These are phyloP conservation scores for Amblyopsis rosae DNA, from an alignment of 2,113 vertebrate species.

Conservation along the genomic window DNA sequence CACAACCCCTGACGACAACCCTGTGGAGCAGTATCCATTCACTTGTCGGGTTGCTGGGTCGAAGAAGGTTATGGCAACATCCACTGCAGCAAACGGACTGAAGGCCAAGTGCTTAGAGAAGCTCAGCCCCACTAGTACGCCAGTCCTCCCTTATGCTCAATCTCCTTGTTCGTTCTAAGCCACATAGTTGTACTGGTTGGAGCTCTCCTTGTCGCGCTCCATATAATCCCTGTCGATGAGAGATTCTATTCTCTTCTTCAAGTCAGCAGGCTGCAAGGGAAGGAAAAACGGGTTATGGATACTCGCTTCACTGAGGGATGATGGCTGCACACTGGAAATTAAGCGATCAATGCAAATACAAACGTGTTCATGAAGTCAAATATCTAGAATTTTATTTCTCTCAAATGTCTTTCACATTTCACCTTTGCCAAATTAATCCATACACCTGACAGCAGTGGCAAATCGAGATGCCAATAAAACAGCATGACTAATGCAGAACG, in stretches of 20 bases:
- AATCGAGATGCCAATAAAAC: too few relatives aligned
- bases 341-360: too few relatives aligned
- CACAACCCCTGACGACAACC: constrained; percentile 80
- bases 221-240: constrained; percentile 99
- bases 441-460: too few relatives aligned
- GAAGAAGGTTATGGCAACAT: constrained; percentile 84
- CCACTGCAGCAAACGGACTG: constrained; percentile 80
- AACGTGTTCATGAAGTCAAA: too few relatives aligned
- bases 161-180: constrained; percentile 78
- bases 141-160: constrained; percentile 57
- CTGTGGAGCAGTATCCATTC: constrained; percentile 86
- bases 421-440: too few relatives aligned
- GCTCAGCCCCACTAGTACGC: constrained; percentile 75
- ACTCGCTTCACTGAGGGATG: neutral
- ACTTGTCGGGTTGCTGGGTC: constrained; percentile 83
- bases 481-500: too few relatives aligned
- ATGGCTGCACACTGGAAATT: constrained; percentile 6
- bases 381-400: too few relatives aligned
- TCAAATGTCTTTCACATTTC: too few relatives aligned
- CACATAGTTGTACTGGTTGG: constrained; percentile 99
- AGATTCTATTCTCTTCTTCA: constrained; percentile 99
- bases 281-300: constrained; percentile 10
- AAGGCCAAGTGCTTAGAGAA: constrained; percentile 81
- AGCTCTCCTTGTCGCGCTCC: constrained; percentile 99
- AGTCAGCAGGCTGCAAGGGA: constrained; percentile 92